Evolutionary conservation across 2,888 invertebrate genomes (phyloP).

Genomic region (Scaptodrosophila latifasciaeformis): DNA sequence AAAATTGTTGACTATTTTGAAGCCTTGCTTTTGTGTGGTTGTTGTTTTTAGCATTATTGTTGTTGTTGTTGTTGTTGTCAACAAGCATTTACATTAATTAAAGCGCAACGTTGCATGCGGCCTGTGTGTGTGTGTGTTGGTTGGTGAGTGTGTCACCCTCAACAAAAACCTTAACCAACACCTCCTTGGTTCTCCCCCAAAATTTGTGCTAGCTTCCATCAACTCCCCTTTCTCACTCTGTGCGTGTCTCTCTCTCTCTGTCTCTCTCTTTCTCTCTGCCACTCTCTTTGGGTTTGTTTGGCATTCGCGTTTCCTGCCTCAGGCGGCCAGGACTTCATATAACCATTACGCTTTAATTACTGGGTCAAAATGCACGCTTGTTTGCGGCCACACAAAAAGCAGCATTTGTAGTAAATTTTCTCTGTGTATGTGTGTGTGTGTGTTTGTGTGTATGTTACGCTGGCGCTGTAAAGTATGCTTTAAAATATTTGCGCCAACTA

Average conservation of each 20-base stretch:
- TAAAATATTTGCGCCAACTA: slow-evolving; percentile 29
- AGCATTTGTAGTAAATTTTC: too few relatives aligned
- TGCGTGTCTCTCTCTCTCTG: neutral
- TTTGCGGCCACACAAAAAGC: slow-evolving; percentile 39
- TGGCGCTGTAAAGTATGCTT: slow-evolving; percentile 27
- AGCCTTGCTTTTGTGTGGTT: neutral
- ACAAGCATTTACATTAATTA: slow-evolving; percentile 63
- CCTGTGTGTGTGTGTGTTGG: slow-evolving; percentile 19
- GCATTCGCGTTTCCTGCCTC: slow-evolving; percentile 15
- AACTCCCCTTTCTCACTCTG: neutral
- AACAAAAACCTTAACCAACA: slow-evolving; percentile 17
- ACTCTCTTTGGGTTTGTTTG: neutral
- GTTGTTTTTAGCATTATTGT: slow-evolving; percentile 15
- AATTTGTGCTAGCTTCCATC: too few relatives aligned
- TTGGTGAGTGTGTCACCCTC: slow-evolving; percentile 9
- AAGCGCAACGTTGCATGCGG: slow-evolving; percentile 55
- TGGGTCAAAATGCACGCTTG: slow-evolving; percentile 57
- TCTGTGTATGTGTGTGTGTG: slow-evolving; percentile 1
- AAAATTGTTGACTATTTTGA: too few relatives aligned
- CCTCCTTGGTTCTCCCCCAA: too few relatives aligned
- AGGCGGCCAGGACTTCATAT: slow-evolving; percentile 38
- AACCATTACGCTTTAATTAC: slow-evolving; percentile 60
- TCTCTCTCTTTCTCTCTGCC: neutral
- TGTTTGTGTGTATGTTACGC: slow-evolving; percentile 1
- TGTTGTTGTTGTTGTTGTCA: slow-evolving; percentile 46